Percentiles rank a stretch among this genome's conserved stretches.
Evolutionary conservation across 2,113 vertebrate genomes (phyloP).

Genomic region (Prietella phreatophila): DNA sequence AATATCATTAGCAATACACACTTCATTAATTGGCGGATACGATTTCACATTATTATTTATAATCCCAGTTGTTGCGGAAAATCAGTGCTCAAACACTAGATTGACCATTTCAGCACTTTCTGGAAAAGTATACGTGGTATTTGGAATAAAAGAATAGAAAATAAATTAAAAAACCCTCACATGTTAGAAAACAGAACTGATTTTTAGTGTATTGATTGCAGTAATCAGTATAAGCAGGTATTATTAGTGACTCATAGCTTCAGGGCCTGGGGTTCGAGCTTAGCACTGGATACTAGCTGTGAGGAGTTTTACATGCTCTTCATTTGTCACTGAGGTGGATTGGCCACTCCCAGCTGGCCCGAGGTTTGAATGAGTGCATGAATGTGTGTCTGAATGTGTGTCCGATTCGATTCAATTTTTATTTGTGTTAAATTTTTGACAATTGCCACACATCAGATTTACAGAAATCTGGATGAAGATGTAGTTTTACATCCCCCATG

Average conservation of each 20-base stretch:
- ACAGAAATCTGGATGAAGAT: not conserved
- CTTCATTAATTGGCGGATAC: conserved; percentile 61
- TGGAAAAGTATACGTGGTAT: not conserved
- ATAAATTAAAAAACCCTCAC: not conserved
- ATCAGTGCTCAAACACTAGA: conserved; percentile 44
- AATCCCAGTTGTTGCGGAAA: conserved; percentile 38
- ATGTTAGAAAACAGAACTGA: not conserved
- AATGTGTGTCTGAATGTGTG: not conserved
- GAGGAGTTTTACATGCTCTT: not conserved
- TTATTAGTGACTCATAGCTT: not conserved
- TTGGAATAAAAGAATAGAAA: not conserved
- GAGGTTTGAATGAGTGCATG: not conserved
- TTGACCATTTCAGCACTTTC: not conserved
- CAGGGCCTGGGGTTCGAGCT: not conserved
- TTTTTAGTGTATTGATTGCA: not conserved
- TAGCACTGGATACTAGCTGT: not conserved
- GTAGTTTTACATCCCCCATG: not conserved
- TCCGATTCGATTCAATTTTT: not conserved
- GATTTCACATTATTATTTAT: conserved; percentile 24
- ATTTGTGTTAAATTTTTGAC: not conserved
- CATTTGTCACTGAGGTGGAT: not conserved
- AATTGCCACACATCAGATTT: not conserved
- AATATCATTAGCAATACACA: conserved; percentile 53
- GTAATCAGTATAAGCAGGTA: not conserved
- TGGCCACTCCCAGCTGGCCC: not conserved